phyloP scores from a whole-genome alignment of 2,113 vertebrate species.

The Pogonocichla stellata region DNA sequence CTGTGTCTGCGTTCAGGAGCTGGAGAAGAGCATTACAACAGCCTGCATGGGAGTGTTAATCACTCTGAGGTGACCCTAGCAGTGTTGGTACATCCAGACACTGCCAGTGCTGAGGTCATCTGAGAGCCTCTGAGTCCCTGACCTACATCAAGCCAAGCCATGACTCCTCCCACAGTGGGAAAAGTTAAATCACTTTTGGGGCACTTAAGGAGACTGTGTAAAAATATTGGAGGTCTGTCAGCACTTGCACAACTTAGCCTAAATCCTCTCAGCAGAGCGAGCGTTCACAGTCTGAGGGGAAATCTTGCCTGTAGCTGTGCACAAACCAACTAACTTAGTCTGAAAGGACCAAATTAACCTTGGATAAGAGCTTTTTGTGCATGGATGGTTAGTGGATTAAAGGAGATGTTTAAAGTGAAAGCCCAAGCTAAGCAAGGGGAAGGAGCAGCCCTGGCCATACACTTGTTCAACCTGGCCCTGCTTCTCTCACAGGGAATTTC shows the following conservation, averaged over 20 bases:
- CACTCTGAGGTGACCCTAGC: background rate
- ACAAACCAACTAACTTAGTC: conserved; percentile 23
- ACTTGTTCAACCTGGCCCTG: accelerated
- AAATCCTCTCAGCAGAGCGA: background rate
- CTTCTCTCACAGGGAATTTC: background rate
- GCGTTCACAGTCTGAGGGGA: conserved; percentile 15
- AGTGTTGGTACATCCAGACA: background rate
- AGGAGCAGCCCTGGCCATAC: background rate
- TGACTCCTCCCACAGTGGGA: background rate
- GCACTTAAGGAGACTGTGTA: background rate
- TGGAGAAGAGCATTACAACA: background rate
- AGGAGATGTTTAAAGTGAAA: background rate
- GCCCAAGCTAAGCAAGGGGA: background rate
- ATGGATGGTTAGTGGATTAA: conserved; percentile 31
- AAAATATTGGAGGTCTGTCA: conserved; percentile 15
- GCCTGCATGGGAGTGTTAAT: background rate
- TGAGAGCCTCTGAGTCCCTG: accelerated
- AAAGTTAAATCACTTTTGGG: background rate
- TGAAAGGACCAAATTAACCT: conserved; percentile 67
- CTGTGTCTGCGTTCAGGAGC: background rate
- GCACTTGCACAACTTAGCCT: conserved; percentile 8
- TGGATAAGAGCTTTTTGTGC: conserved; percentile 55
- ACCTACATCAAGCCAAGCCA: background rate
- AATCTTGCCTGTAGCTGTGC: conserved; percentile 37
- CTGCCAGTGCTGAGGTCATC: background rate